Evolutionary conservation across 2,888 invertebrate species (phyloP), one percentile per base, ranked within the genome.

Genomic region (Empis stercorea): DNA sequence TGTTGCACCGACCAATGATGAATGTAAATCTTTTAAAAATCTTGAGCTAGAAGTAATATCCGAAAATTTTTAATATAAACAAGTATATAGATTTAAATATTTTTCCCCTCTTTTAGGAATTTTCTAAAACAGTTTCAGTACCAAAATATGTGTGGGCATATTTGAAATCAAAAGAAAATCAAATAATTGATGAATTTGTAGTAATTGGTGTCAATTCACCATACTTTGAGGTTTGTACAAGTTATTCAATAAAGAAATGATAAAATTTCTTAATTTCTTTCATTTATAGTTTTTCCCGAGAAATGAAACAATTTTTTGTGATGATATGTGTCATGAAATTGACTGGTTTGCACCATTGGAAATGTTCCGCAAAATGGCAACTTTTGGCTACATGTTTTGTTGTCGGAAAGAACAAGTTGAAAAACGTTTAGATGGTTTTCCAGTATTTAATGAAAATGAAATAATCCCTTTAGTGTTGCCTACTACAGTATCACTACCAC

Each of bases 251-350:
- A 27, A 27, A 20, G 5, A 20, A 20, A 20, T 20, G 5, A 20
- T 20, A 20, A 20, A 20, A 20, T 20, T n/a, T n/a, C n/a, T n/a
- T n/a, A 20, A 27, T 6, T 27, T 7, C 9, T 27, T 37, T 7
- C 7, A 10, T 16, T 27, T 9, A 10, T 16, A 37, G 37, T 10
- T 10, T 4, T 7, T 10, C 4, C 9, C 10, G 3, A 16, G 4
- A 10, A 16, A 37, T 37, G 15, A 7, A 16, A 37, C 37, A 6
- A 37, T n/a, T 10, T 10, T 38, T 3, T 44, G 44, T 16, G 14
- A 20, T 30, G 44, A 44, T 27, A 38, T 44, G 5, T 44, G 44
- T 15, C 27, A 44, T 14, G 23, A n/a, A n/a, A 44, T 44, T 14
- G 3, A 9, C 6, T 44, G 44, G 44, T 16, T 44, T 3, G 17